Percentiles rank a stretch among this genome's conserved stretches.
phyloP scores from a whole-genome alignment of 2,888 invertebrate species.

The Anoplius nigerrimus region DNA sequence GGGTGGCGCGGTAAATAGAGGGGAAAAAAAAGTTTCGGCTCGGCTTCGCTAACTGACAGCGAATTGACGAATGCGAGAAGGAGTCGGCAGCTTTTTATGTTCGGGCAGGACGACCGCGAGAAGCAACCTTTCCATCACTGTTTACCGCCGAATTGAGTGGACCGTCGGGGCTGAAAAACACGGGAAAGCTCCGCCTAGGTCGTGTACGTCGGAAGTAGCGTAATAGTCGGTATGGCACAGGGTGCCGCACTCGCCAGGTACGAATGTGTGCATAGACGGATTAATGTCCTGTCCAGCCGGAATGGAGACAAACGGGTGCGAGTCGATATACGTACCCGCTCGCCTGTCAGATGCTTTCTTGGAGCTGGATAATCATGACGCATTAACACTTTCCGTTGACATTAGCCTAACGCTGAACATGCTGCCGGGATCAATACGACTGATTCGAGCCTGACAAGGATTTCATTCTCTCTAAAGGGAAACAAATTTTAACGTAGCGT shows the following conservation, averaged over 20 bases:
- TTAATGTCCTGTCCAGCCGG: slow-evolving; percentile 19
- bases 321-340: neutral
- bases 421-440: too few relatives aligned
- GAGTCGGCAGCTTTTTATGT: slow-evolving; percentile 15
- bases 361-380: too few relatives aligned
- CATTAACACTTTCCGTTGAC: too few relatives aligned
- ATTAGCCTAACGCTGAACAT: too few relatives aligned
- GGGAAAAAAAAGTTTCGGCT: too few relatives aligned
- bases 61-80: too few relatives aligned
- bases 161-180: slow-evolving; percentile 21
- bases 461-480: too few relatives aligned
- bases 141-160: slow-evolving; percentile 17
- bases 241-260: neutral
- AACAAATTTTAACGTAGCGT: too few relatives aligned
- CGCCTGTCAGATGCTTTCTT: neutral
- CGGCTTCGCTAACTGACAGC: too few relatives aligned
- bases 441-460: too few relatives aligned
- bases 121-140: slow-evolving; percentile 17
- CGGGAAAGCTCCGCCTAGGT: neutral
- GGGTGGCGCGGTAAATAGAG: too few relatives aligned
- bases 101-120: slow-evolving; percentile 4
- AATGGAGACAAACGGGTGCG: neutral
- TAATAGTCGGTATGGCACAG: too few relatives aligned
- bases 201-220: neutral
- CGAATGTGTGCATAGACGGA: neutral